These are phyloP conservation scores for Limenitis camilla DNA, from an alignment of 2,888 invertebrate species.

Conservation along the genomic window DNA sequence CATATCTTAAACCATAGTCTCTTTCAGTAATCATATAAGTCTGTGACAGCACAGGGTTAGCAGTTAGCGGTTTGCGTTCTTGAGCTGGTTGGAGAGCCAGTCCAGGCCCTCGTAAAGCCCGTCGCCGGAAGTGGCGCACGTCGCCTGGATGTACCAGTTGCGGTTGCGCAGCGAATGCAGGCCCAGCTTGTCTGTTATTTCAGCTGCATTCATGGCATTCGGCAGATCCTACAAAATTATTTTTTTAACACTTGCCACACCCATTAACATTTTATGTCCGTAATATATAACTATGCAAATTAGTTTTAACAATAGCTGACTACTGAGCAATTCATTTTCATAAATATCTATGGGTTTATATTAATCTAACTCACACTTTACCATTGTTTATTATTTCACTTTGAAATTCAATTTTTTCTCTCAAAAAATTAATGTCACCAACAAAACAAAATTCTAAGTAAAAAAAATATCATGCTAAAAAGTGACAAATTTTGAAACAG, in stretches of 20 bases:
- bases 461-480: background rate
- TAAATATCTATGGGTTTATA: background rate
- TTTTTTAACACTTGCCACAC: background rate
- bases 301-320: no score
- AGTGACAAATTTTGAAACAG: background rate
- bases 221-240: conserved; percentile 88
- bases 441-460: background rate
- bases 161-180: conserved; percentile 98
- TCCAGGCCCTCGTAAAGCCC: conserved; percentile 99
- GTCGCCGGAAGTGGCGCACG: conserved; percentile 99
- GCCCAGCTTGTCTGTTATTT: conserved; percentile 99
- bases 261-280: no score
- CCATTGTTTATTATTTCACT: no score
- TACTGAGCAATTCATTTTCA: no score
- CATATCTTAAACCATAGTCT: conserved; percentile 75
- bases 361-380: no score
- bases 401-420: no score
- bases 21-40: conserved; percentile 68
- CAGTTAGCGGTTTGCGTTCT: conserved; percentile 96
- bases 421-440: no score
- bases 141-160: conserved; percentile 98
- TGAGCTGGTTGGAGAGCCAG: conserved; percentile 99
- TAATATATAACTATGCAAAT: background rate
- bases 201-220: conserved; percentile 99
- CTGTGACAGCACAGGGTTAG: conserved; percentile 46